phyloP scores from a whole-genome alignment of 2,888 invertebrate species.

The Amphipoea oculea region DNA sequence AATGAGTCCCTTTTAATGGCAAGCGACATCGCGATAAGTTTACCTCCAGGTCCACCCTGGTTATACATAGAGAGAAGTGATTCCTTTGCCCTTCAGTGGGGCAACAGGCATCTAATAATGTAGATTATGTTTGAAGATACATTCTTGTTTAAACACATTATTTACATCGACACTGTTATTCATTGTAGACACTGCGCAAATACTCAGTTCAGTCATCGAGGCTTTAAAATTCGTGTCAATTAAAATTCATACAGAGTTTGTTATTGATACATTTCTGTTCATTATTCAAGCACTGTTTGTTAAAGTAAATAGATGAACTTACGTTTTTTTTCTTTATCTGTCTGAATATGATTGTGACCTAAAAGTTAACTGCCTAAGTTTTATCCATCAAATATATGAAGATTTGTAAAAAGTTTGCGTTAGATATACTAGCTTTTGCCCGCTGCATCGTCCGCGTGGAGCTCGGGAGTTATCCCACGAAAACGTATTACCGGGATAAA shows the following conservation, averaged over 20 bases:
- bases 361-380: background rate
- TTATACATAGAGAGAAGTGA: background rate
- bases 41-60: too few relatives aligned
- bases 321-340: background rate
- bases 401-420: background rate
- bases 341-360: too few relatives aligned
- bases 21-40: background rate
- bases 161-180: conserved; percentile 20
- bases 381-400: background rate
- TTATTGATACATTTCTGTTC: conserved; percentile 23
- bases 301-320: background rate
- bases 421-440: background rate
- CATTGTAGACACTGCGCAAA: conserved; percentile 25
- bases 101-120: background rate
- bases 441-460: too few relatives aligned
- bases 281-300: conserved; percentile 5
- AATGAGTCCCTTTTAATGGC: background rate
- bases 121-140: background rate
- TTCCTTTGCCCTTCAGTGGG: background rate
- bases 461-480: too few relatives aligned
- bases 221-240: conserved; percentile 35
- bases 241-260: conserved; percentile 31
- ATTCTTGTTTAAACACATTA: background rate
- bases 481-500: too few relatives aligned
- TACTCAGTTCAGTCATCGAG: conserved; percentile 6